These are phyloP conservation scores for Cyanoramphus novaezelandiae DNA, from an alignment of 2,113 vertebrate genomes.

Conservation along the genomic window DNA sequence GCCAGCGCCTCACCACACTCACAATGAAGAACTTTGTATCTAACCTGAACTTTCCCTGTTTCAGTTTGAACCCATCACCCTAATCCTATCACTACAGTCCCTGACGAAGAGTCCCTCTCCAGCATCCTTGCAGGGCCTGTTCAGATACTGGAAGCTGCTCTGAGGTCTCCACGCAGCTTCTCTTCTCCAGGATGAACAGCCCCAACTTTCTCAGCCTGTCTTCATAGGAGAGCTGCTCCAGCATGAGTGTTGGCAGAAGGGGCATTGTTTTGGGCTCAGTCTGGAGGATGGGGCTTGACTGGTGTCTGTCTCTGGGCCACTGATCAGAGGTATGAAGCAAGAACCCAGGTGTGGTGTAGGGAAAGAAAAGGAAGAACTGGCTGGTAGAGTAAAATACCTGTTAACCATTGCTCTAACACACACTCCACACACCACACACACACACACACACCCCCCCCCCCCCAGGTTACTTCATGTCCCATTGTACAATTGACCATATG, in stretches of 20 bases:
- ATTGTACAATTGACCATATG: rapidly evolving
- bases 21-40: neutral
- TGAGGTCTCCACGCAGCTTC: neutral
- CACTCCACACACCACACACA: too few relatives aligned
- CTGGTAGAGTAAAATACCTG: neutral
- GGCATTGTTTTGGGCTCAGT: neutral
- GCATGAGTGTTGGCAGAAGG: neutral
- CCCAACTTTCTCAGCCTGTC: neutral
- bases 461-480: neutral
- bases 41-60: neutral
- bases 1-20: neutral
- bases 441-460: too few relatives aligned
- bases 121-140: neutral
- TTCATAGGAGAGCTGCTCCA: neutral
- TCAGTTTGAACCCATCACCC: neutral
- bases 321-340: neutral
- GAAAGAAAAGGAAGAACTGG: neutral
- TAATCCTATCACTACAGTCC: neutral
- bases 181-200: neutral
- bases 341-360: neutral
- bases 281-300: neutral
- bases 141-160: neutral
- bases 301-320: neutral
- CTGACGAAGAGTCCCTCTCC: neutral
- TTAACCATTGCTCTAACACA: neutral